phyloP scores from a whole-genome alignment of 2,113 vertebrate species.

The Scartelaos histophorus region DNA sequence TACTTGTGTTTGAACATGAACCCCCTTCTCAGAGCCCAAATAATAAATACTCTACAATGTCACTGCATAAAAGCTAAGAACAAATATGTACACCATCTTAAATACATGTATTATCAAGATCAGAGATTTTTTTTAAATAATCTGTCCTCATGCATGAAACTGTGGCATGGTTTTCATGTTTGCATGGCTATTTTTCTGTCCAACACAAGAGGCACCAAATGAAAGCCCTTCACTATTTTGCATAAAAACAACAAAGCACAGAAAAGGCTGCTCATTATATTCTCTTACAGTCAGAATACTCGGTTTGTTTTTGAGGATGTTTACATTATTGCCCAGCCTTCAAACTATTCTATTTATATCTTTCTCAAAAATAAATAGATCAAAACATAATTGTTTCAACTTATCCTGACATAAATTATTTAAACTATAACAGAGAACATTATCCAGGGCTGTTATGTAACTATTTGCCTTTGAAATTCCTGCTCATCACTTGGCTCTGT shows the following conservation, averaged over 20 bases:
- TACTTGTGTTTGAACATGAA: slow-evolving; percentile 54
- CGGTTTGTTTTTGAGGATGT: background rate
- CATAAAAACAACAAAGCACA: slow-evolving; percentile 9
- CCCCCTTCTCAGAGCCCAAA: slow-evolving; percentile 5
- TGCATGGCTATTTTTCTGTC: slow-evolving; percentile 62
- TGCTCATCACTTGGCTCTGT: slow-evolving; percentile 35
- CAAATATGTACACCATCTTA: background rate
- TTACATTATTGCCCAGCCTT: slow-evolving; percentile 1
- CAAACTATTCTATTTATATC: slow-evolving; percentile 7
- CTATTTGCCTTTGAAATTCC: slow-evolving; percentile 31
- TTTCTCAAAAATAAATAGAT: slow-evolving; percentile 5
- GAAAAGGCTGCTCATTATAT: background rate
- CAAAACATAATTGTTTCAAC: background rate
- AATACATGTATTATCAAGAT: background rate
- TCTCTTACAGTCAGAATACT: background rate
- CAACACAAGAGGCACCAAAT: background rate
- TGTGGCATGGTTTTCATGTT: slow-evolving; percentile 60
- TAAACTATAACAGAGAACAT: background rate
- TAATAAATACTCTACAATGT: background rate
- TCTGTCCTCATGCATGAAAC: slow-evolving; percentile 56
- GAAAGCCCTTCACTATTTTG: background rate
- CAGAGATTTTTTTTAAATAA: slow-evolving; percentile 12
- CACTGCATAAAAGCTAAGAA: background rate
- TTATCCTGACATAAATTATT: slow-evolving; percentile 10
- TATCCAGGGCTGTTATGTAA: slow-evolving; percentile 16